Base-by-base conservation (phyloP, 2,888 invertebrate genomes). In the Formica aserva region DNA sequence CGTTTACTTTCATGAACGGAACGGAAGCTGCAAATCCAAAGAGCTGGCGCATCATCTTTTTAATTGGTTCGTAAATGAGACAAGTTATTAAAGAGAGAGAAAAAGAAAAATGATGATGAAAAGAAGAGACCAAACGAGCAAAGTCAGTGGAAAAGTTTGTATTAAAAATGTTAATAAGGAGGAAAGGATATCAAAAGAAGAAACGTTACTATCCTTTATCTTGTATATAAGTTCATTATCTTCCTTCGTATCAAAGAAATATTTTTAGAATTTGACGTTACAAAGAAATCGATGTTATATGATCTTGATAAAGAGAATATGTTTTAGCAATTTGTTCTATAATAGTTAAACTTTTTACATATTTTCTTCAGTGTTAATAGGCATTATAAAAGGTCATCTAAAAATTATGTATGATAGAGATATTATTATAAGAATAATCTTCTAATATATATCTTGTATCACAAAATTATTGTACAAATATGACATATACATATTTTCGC, bases 151-250 rank as follows among this genome's bases (percentile, higher is more conserved):
- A 77, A 85, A 87, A 87, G 83, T 87, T 90, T 65, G 83, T 82
- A 85, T 90, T 88, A 87, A 82, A 84, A 85, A 90, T 87, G 83
- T 85, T 88, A 90, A 89, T 86, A 87, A 85, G 85, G 35, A 65
- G 48, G 77, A 74, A 82, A 76, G 41, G 29, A 66, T 62, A 41
- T 74, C 57, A 57, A 86, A 75, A 84, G 84, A 74, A 82, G 82
- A 72, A 55, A 78, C 35, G 62, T 62, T 78, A 65, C 81, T 72
- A 74, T 62, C 41, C 52, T 81, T 83, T 71, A 85, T 74, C 80
- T 60, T 76, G 66, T 78, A 60, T 48, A 71, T 22, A 83, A 86
- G 77, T 87, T 86, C 71, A 82, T 89, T 89, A 85, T 83, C 83
- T 65, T 72, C 60, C 66, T 83, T 86, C 62, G 62, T 78, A 69